A percentile compares a stretch with the other conserved stretches of the same genome.
phyloP scores from a whole-genome alignment of 2,797 vertebrate genomes.

The Micromesistius poutassou region DNA sequence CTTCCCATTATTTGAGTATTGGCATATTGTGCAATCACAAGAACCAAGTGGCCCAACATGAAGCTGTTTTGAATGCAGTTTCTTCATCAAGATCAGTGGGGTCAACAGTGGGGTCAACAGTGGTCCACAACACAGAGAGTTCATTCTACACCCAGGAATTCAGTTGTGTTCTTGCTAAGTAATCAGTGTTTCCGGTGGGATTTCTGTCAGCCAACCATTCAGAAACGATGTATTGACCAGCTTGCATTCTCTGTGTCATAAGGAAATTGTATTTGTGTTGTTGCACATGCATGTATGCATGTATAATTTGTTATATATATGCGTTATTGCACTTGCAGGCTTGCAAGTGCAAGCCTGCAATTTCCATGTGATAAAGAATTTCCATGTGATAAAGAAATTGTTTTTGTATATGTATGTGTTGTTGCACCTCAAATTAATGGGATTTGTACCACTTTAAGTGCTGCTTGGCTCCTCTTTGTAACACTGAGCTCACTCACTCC shows the following conservation, averaged over 20 bases:
- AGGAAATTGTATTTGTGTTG: background rate
- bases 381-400: background rate
- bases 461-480: background rate
- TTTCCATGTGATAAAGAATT: no score
- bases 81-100: background rate
- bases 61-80: background rate
- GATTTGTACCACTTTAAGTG: background rate
- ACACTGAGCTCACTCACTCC: background rate
- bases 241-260: background rate
- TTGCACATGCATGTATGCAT: background rate
- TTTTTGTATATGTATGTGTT: background rate
- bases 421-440: background rate
- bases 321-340: no score
- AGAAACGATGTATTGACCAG: background rate
- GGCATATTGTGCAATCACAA: constrained; percentile 18
- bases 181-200: background rate
- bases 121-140: constrained; percentile 13
- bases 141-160: background rate
- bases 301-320: no score
- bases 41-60: background rate
- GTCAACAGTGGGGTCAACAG: background rate
- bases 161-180: background rate
- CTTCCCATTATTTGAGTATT: constrained; percentile 24
- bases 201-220: constrained; percentile 10
- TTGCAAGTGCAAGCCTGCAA: no score